Base-by-base conservation (phyloP, 2,113 vertebrate genomes). In the Heteronetta atricapilla region DNA sequence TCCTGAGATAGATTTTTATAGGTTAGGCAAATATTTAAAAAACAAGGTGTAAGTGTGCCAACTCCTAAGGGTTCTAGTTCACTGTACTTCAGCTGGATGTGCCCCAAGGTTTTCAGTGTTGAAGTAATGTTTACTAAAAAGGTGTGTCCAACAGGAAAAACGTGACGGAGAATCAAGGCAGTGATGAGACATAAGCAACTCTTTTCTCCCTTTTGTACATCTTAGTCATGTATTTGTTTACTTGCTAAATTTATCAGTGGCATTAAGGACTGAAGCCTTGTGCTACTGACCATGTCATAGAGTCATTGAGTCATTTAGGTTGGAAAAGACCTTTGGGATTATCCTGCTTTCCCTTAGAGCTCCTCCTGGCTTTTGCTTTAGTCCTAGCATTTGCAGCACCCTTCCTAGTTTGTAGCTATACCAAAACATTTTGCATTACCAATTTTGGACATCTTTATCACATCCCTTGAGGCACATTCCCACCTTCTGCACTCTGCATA, bases 401-500 rank as follows among this genome's bases (percentile, higher is more conserved):
- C 23, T 81, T 66, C 46, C 83, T 76, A 25, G 31, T 59, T 66
- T 66, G 58, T 64, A 74, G 20, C 50, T 74, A 3, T 18, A 73
- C 55, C 25, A 58, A 46, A 73, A 4, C 29, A 21, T 46, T 67
- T 33, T 44, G 23, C 17, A 10, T 23, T 22, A 22, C 5, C 22
- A 20, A 26, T 6, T 55, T 28, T 67, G 69, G 34, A 21, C 16
- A 46, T 48, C 36, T 19, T 58, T 82, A 29, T 53, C 48, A 16
- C 48, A 63, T 68, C 25, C 25, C 68, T 4, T 58, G 20, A 34
- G 21, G 23, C n/a, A 52, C 0, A 0, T 50, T 13, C 4, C 42
- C 0, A 3, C 50, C 58, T 84, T 26, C 3, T 34, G 18, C 11
- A 48, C n/a, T 75, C 78, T 34, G n/a, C 36, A 18, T 36, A 34